A percentile compares a stretch with the other conserved stretches of the same genome.
Conservation (phyloP, 2,888 invertebrate species). For the Chrysolina haemoptera region DNA sequence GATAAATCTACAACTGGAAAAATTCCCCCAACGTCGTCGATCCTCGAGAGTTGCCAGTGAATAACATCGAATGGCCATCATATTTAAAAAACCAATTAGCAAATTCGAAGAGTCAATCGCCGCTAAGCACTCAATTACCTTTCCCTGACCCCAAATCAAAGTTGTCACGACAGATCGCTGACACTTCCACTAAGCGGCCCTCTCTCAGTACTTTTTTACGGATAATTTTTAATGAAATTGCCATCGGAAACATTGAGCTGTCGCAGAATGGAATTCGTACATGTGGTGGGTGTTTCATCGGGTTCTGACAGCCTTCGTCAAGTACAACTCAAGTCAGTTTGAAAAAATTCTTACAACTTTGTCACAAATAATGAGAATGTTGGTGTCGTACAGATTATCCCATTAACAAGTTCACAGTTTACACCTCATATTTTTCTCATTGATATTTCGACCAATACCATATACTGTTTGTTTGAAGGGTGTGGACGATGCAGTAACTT, state of each 20-base stretch:
- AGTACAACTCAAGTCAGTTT: too few relatives aligned
- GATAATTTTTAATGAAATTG: constrained; percentile 66
- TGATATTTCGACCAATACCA: too few relatives aligned
- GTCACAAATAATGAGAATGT: too few relatives aligned
- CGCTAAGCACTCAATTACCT: constrained; percentile 43
- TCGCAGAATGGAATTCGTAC: constrained; percentile 62
- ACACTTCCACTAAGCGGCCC: constrained; percentile 45
- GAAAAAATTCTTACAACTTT: too few relatives aligned
- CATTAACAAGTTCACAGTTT: too few relatives aligned
- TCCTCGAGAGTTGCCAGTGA: constrained; percentile 30
- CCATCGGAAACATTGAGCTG: constrained; percentile 64
- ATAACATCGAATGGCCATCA: constrained; percentile 41
- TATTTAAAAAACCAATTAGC: constrained; percentile 41
- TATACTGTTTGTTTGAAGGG: too few relatives aligned
- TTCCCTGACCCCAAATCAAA: constrained; percentile 30
- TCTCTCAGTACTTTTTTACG: constrained; percentile 49
- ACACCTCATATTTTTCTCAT: too few relatives aligned
- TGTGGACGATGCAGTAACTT: too few relatives aligned
- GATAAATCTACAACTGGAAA: constrained; percentile 38
- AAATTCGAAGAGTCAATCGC: constrained; percentile 43
- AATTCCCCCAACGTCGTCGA: constrained; percentile 19
- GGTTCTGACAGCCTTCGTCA: background rate
- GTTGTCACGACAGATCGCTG: constrained; percentile 45
- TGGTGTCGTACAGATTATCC: too few relatives aligned
- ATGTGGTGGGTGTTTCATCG: constrained; percentile 55